Percentiles rank a stretch among this genome's conserved stretches.
Evolutionary conservation across 2,113 vertebrate genomes (phyloP).

Genomic region (Lophius piscatorius): DNA sequence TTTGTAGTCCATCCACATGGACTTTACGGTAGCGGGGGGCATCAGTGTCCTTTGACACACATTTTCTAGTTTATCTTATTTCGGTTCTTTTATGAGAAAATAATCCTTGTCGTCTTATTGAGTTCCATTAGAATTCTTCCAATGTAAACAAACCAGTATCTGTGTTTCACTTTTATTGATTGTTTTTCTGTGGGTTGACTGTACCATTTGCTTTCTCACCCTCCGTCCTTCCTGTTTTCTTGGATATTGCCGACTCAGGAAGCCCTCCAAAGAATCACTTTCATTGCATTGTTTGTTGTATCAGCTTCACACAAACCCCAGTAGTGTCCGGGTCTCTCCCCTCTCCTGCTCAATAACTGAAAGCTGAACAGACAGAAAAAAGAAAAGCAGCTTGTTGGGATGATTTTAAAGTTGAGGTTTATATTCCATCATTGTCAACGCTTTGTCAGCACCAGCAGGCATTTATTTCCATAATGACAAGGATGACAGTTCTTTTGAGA

Average conservation of each 20-base stretch:
- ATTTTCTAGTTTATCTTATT: neutral
- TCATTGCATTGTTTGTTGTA: conserved; percentile 32
- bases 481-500: conserved; percentile 61
- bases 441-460: conserved; percentile 41
- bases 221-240: conserved; percentile 41
- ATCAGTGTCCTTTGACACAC: neutral
- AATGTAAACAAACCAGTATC: conserved; percentile 28
- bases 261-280: conserved; percentile 15
- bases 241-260: conserved; percentile 26
- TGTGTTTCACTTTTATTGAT: conserved; percentile 25
- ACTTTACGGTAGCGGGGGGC: no score
- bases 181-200: neutral
- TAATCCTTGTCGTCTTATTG: conserved; percentile 5
- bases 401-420: conserved; percentile 41
- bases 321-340: conserved; percentile 49
- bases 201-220: conserved; percentile 12
- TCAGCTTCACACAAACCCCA: conserved; percentile 41
- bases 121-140: conserved; percentile 22
- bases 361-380: conserved; percentile 46
- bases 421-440: conserved; percentile 58
- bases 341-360: conserved; percentile 22
- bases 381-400: conserved; percentile 27
- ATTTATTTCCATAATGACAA: conserved; percentile 66
- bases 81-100: conserved; percentile 3
- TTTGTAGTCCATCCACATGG: no score